Evolutionary conservation across 2,113 vertebrate species (phyloP).

Genomic region (Trogon surrucura): DNA sequence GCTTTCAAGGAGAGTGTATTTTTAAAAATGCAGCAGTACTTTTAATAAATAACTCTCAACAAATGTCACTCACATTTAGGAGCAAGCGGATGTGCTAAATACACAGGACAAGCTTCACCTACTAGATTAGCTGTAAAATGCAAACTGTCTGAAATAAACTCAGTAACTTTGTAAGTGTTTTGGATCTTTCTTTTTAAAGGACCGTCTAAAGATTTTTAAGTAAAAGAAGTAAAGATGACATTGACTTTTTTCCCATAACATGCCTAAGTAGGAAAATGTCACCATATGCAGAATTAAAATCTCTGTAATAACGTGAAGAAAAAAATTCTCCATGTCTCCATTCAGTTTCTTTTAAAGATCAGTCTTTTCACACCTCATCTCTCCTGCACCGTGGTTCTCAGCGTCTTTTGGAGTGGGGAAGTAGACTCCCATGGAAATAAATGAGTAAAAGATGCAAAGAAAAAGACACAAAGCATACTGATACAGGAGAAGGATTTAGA

Average conservation of each 20-base stretch:
- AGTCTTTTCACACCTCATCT: neutral
- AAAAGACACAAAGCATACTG: neutral
- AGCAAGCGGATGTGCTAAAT: constrained; percentile 11
- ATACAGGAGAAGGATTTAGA: neutral
- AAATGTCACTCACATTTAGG: neutral
- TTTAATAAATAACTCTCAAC: constrained; percentile 41
- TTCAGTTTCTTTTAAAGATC: neutral
- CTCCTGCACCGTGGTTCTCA: neutral
- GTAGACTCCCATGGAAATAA: neutral
- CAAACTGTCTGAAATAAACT: constrained; percentile 1
- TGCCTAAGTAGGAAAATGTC: neutral
- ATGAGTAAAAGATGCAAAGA: neutral
- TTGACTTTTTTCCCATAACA: neutral
- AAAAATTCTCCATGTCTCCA: neutral
- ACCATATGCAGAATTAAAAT: neutral
- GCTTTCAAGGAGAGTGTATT: neutral
- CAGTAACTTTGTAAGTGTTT: neutral
- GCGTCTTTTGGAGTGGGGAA: neutral
- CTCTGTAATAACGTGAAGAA: neutral
- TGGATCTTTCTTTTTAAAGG: neutral
- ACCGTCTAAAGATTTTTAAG: neutral
- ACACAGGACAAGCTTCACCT: constrained; percentile 13
- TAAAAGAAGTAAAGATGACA: neutral
- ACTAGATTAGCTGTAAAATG: constrained; percentile 8
- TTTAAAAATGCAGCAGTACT: constrained; percentile 3